Evolutionary conservation across 2,113 vertebrate species (phyloP), one percentile per base, ranked within the genome.

Genomic region (Gambusia holbrooki): DNA sequence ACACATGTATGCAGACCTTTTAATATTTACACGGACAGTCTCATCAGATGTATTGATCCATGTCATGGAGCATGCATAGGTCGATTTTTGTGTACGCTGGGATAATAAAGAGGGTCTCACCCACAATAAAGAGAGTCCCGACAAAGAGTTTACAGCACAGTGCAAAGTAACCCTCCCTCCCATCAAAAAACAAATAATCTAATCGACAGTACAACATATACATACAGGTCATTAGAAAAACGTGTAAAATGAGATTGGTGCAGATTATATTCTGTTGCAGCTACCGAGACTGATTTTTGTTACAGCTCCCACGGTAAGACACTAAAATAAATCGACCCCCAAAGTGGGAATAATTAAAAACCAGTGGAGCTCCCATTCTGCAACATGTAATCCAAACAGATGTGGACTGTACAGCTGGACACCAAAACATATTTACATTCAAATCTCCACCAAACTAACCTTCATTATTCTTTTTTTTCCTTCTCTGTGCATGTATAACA

Each of bases 11-110:
- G 83, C 85, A 77, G 71, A 75, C 77, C 73, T 82, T 71, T 79
- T 72, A 25, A 40, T 90, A 92, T 90, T 79, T 92, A 92, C 89
- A 91, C 63, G 77, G 67, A 83, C 78, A 30, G 77, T 84, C 89
- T 84, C 65, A 63, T 91, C 70, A 65, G 90, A 89, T 92, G 93
- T 89, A 77, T 76, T 76, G 75, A 79, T 88, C 69, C 82, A 88
- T 84, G 84, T 94, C 90, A 90, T 92, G 91, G 90, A 94, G 92
- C 95, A 95, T 95, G 95, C 95, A 93, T 94, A 94, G 93, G 92
- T 93, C 82, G 70, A 73, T 81, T 88, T 33, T 64, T 45, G 84
- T 84, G 79, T 87, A 75, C 35, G 71, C 69, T 82, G 83, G 75
- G 80, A 75, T 77, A 51, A 81, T 69, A 66, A 77, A 85, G 30